These are phyloP conservation scores for Macheiramphus alcinus DNA, from an alignment of 2,113 vertebrate genomes.

Conservation along the genomic window DNA sequence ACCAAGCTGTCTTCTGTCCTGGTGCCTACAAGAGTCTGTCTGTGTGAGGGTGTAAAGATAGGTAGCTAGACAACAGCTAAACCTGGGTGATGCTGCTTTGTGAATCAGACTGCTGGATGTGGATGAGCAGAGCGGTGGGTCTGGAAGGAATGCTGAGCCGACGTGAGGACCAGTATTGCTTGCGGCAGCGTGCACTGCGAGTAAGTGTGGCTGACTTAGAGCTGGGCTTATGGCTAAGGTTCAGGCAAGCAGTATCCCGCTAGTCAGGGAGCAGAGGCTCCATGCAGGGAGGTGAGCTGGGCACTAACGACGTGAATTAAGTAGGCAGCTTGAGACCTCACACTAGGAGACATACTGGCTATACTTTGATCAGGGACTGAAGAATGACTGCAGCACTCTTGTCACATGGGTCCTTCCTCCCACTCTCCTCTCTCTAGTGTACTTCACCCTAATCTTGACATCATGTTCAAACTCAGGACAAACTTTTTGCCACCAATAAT, in stretches of 20 bases:
- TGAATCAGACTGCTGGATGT: background rate
- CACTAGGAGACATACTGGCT: background rate
- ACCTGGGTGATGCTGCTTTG: background rate
- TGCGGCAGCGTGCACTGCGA: background rate
- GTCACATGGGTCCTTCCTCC: background rate
- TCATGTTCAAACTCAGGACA: background rate
- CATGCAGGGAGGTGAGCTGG: background rate
- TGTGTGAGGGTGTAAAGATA: background rate
- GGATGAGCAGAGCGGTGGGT: background rate
- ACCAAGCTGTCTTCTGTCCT: background rate
- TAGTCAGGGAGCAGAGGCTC: background rate
- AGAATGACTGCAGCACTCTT: background rate
- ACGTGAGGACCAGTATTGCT: fast-evolving
- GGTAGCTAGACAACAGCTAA: background rate
- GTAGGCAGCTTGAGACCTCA: background rate
- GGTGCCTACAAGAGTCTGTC: background rate
- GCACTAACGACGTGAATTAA: background rate
- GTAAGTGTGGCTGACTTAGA: background rate
- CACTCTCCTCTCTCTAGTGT: background rate
- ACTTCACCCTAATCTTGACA: background rate
- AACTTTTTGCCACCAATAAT: background rate
- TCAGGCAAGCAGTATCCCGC: background rate
- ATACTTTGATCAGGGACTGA: background rate
- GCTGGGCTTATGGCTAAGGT: background rate
- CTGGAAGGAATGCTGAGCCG: background rate